Conservation (phyloP, 2,888 invertebrate species). For the Chloroclystis v-ata region DNA sequence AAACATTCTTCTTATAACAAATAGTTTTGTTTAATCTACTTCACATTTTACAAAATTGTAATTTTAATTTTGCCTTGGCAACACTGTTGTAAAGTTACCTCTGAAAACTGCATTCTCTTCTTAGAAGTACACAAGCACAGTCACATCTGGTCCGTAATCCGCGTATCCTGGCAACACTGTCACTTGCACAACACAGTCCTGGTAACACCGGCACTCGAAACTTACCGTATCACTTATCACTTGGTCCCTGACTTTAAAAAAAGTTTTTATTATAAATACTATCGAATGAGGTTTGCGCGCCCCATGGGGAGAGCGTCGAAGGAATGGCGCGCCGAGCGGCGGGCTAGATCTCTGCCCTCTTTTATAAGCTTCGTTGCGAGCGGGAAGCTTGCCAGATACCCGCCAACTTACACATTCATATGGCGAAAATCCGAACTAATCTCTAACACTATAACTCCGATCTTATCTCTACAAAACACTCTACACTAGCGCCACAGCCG, state of each 20-base stretch:
- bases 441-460: neutral
- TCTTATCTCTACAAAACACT: neutral
- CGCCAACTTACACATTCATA: constrained; percentile 8
- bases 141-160: constrained; percentile 33
- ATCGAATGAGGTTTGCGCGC: constrained; percentile 72
- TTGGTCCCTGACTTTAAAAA: constrained; percentile 70
- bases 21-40: neutral
- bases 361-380: constrained; percentile 72
- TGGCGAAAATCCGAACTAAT: neutral
- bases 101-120: constrained; percentile 32
- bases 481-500: neutral
- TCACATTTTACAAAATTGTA: neutral
- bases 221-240: constrained; percentile 77
- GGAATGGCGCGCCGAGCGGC: constrained; percentile 72
- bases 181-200: constrained; percentile 70
- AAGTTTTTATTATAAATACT: constrained; percentile 56
- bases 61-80: constrained; percentile 37
- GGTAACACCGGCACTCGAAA: constrained; percentile 57
- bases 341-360: constrained; percentile 62
- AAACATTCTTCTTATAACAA: constrained; percentile 7
- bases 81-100: constrained; percentile 43
- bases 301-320: constrained; percentile 72
- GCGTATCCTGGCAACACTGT: constrained; percentile 51
- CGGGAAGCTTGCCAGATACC: constrained; percentile 30
- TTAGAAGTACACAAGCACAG: constrained; percentile 38